These are phyloP conservation scores for Mycalesis mineus DNA, from an alignment of 2,888 invertebrate genomes.

Conservation along the genomic window DNA sequence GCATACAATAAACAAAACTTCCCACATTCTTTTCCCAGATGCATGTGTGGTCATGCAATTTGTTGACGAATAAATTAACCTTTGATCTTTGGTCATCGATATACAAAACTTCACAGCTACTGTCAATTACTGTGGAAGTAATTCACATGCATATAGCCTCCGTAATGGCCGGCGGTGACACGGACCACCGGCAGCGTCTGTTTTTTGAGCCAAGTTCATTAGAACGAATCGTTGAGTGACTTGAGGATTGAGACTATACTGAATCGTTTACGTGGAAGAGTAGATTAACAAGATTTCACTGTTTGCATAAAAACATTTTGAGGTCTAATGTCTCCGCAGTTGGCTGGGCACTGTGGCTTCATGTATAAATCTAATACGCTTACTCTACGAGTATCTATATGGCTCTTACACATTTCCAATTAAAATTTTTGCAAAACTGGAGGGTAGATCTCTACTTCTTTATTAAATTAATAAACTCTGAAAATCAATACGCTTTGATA, in stretches of 20 bases:
- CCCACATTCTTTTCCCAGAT: constrained; percentile 1
- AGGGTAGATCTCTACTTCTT: too few relatives aligned
- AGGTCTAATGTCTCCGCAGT: too few relatives aligned
- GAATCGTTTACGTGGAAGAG: constrained; percentile 26
- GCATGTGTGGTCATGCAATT: constrained; percentile 10
- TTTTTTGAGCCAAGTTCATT: constrained; percentile 68
- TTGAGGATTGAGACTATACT: constrained; percentile 45
- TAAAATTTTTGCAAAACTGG: too few relatives aligned
- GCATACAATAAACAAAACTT: too few relatives aligned
- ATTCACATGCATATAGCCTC: constrained; percentile 28
- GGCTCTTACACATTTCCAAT: too few relatives aligned
- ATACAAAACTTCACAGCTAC: constrained; percentile 18
- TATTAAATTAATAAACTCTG: too few relatives aligned
- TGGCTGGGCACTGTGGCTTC: too few relatives aligned
- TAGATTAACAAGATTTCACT: constrained; percentile 16
- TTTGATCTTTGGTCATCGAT: constrained; percentile 9
- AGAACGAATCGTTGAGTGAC: constrained; percentile 53
- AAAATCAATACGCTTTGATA: background rate
- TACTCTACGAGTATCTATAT: too few relatives aligned
- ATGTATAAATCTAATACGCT: too few relatives aligned
- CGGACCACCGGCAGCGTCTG: constrained; percentile 64
- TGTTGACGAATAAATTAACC: constrained; percentile 13
- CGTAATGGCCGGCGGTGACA: constrained; percentile 32
- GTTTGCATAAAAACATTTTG: background rate
- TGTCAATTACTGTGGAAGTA: constrained; percentile 25